Evolutionary conservation across 2,888 invertebrate genomes (phyloP), one percentile per base, ranked within the genome.

Genomic region (Dryomyza anilis): DNA sequence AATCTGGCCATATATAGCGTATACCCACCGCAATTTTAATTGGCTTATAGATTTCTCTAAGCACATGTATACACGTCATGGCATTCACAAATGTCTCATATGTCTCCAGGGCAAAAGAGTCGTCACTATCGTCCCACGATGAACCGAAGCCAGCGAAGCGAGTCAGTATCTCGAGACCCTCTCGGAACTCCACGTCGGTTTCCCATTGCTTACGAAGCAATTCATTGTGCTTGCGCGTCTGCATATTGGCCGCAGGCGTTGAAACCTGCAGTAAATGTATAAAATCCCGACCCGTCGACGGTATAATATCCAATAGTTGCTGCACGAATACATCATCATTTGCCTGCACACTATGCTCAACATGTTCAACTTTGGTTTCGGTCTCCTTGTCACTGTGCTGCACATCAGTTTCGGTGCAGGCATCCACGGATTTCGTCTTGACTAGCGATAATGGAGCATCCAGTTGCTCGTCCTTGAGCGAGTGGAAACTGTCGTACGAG

Each of bases 41-140:
- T 0, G 82, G 82, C 45, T 72, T 74, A 21, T 76, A 71, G 6
- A 78, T 69, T 7, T 73, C 65, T 61, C 74, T 71, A 8, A 82
- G 65, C 8, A 69, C 71, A 12, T 71, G 69, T 19, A 82, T 61
- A 62, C 78, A 77, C 0, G 70, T 71, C 68, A 82, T 71, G 2
- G 75, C 74, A 12, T 71, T 74, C 0, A 78, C 80, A 53, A 81
- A 76, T 21, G 72, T 67, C 23, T 80, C 77, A 63, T 81, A 81
- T 58, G 69, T 76, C 6, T 75, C 70, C 2, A 68, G 39, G 3
- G 59, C 30, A 2, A 59, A 12, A 3, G 33, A 33, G 39, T n/a
- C 39, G 14, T 57, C 45, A 1, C 14, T 14, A 6, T 14, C 25
- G 3, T 53, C 50, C 6, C 29, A 14, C 14, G 21, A 12, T 0